Evolutionary conservation across 2,888 invertebrate genomes (phyloP), one percentile per base, ranked within the genome.

Genomic region (Choreutis nemorana): DNA sequence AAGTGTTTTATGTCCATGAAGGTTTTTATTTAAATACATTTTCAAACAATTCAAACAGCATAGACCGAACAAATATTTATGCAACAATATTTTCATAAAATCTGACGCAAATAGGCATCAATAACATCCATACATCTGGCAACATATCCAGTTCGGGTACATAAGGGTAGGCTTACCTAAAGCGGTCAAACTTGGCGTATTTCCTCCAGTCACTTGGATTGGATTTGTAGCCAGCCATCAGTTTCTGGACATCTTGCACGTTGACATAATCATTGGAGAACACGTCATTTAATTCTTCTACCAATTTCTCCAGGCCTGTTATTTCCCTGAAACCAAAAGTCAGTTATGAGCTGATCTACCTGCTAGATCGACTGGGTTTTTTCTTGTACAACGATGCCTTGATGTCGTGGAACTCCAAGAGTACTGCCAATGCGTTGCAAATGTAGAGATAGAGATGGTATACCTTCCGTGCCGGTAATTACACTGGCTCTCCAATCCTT

Each of bases 111-210:
- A n/a, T n/a, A n/a, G n/a, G n/a, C n/a, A n/a, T n/a, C n/a, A n/a
- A n/a, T n/a, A n/a, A n/a, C n/a, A n/a, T n/a, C n/a, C n/a, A n/a
- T n/a, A 21, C 1, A 21, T 1, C 10, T n/a, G 21, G 7, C 8
- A 3, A 20, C 21, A 3, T 20, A 20, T 20, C 5, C 18, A 18
- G 5, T 12, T 9, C 14, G 12, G 9, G 11, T 14, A 10, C 2
- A n/a, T 3, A 20, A 10, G 7, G 12, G 23, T 12, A 11, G 4
- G 42, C 65, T 58, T 28, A 94, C 94, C 90, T 86, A 72, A 88
- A 90, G 58, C 91, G 85, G 66, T 97, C 97, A 55, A 94, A 97
- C 59, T 95, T 96, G 3, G 97, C 96, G 55, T 85, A 99, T 57
- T 90, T 91, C 55, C 85, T 87, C 98, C 98, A 99, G 39, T 99